Conservation (phyloP, 2,797 vertebrate genomes). For the Margarornis squamiger region DNA sequence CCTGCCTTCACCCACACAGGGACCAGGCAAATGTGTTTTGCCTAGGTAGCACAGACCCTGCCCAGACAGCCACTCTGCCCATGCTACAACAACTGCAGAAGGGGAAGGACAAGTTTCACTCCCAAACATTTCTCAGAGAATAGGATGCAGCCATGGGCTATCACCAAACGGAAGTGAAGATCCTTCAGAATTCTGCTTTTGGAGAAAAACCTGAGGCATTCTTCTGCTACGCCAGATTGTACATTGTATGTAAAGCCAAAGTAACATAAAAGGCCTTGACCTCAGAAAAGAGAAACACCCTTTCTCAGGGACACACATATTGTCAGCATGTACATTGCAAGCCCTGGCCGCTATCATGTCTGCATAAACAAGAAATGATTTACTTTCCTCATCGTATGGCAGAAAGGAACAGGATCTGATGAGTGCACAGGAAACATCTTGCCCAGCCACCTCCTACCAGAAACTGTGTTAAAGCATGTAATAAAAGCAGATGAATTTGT, state of each 20-base stretch:
- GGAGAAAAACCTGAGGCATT: not conserved
- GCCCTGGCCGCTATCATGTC: not conserved
- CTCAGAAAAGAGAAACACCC: constrained; percentile 33
- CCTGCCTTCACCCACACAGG: not conserved
- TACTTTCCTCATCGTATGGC: not conserved
- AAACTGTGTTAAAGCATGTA: not conserved
- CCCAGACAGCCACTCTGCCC: not conserved
- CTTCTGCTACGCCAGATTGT: fast-evolving
- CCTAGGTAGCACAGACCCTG: not conserved
- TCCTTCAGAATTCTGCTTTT: not conserved
- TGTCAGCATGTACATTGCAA: not conserved
- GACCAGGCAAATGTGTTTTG: fast-evolving
- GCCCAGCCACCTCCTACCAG: constrained; percentile 49
- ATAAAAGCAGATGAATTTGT: not conserved
- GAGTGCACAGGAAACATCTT: constrained; percentile 71
- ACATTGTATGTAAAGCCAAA: not conserved
- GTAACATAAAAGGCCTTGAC: not conserved
- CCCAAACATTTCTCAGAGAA: not conserved
- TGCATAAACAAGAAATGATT: constrained; percentile 38
- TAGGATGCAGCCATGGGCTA: fast-evolving
- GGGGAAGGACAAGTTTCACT: not conserved
- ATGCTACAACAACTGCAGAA: not conserved
- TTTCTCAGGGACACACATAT: not conserved
- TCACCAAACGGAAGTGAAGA: fast-evolving
- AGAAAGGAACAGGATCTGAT: constrained; percentile 43